These are phyloP conservation scores for Gallinago nigripennis DNA, from an alignment of 2,797 vertebrate species.

Conservation along the genomic window DNA sequence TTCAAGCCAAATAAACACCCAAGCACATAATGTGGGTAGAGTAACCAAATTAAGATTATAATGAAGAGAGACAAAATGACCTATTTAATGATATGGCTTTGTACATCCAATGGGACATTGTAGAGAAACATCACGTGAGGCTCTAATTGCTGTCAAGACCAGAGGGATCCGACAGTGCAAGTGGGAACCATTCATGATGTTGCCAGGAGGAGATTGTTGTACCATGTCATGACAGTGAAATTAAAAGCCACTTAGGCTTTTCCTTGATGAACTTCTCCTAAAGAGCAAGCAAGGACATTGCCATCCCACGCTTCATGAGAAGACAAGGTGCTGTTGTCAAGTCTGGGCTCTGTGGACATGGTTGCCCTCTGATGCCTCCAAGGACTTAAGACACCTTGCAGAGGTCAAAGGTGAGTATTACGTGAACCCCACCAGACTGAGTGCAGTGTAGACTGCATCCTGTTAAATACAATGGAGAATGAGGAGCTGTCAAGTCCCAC, in stretches of 20 bases:
- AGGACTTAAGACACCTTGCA: not conserved
- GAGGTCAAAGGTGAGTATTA: not conserved
- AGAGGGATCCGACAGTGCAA: not conserved
- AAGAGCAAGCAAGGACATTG: not conserved
- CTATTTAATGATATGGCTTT: rapidly evolving
- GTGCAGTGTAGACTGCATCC: too few relatives aligned
- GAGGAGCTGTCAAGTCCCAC: not conserved
- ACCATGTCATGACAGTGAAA: constrained; percentile 75
- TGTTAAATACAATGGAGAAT: not conserved
- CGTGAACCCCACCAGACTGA: not conserved
- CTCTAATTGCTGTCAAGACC: not conserved
- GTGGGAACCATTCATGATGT: constrained; percentile 53
- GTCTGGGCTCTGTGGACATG: not conserved
- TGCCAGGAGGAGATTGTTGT: constrained; percentile 80
- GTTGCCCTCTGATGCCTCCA: not conserved
- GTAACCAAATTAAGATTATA: not conserved
- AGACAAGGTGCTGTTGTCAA: not conserved
- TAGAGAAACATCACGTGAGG: not conserved
- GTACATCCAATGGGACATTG: not conserved
- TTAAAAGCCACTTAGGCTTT: constrained; percentile 79
- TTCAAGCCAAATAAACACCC: not conserved
- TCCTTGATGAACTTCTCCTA: constrained; percentile 60
- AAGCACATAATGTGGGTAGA: not conserved
- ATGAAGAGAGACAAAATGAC: not conserved
- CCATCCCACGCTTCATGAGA: rapidly evolving